Base-by-base conservation (phyloP, 2,797 vertebrate species). In the Sebastes iracundus region DNA sequence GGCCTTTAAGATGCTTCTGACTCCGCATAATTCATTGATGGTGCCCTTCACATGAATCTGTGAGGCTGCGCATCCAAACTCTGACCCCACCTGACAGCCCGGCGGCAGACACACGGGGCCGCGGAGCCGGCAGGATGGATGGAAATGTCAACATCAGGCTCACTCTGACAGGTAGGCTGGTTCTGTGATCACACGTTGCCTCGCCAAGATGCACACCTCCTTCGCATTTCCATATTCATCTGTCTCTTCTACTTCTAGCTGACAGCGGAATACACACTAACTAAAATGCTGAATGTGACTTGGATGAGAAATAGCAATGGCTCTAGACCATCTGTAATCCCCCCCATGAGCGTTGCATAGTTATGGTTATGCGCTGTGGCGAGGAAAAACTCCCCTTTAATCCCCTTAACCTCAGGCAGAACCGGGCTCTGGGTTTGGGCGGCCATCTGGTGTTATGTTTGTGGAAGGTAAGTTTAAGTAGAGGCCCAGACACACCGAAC, bases 1-100 rank as follows among this genome's bases (percentile, higher is more conserved):
- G 90, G 85, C 90, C 91, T 94, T 93, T 93, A 81, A 79, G 84
- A 89, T 81, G 75, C 81, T 71, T 77, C 78, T 87, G 90, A 90
- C 84, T 85, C 71, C 56, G 75, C 88, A 89, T 90, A 85, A 93
- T 90, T 86, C 88, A 85, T 79, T 76, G 83, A 85, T 59, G 79
- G 77, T 61, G 90, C 82, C 90, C 90, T 90, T 91, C 86, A 89
- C 81, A 80, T 2, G 46, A 71, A 59, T 62, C 84, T 80, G 80
- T 71, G 72, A 79, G 86, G 81, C 81, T 38, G 76, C 35, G 82
- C 77, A 66, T 85, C 76, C 77, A 79, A 68, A 88, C 72, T 63
- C 70, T 63, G 86, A 88, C 83, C 82, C 22, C 20, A 58, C n/a
- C 80, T 80, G 88, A 90, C 87, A 80, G 81, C 52, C 75, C 1